Base-by-base conservation (phyloP, 2,113 vertebrate species). In the Odocoileus hemionus region DNA sequence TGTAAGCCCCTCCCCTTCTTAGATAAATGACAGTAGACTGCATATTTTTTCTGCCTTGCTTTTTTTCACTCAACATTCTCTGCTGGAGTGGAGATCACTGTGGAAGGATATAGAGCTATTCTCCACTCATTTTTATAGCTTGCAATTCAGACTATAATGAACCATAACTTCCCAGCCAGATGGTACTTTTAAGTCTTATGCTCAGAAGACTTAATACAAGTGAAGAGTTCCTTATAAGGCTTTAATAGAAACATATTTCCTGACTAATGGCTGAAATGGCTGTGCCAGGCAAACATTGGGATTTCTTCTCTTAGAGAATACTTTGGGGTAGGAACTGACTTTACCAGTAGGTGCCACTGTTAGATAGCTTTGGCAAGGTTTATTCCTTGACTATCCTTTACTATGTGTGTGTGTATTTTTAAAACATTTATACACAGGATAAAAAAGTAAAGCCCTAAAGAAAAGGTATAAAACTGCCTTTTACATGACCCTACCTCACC, bases 281-380 rank as follows among this genome's bases (percentile, higher is more conserved):
- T 76, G 25, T 95, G 67, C 54, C 43, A 67, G 95, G 61, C 83
- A 79, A 93, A 91, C 30, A n/a, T 26, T 82, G 43, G 45, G 0
- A 89, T 97, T 97, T 93, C 60, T 94, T 93, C 86, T 90, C 45
- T 58, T 95, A 88, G 36, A 33, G 55, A 76, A 91, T 64, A 52
- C 58, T 90, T 58, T 55, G 16, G 55, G 50, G 19, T 47, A 85
- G 92, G 85, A 94, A 91, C 52, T 90, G 45, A 94, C 91, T 96
- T 95, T 64, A 83, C 97, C 98, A 97, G 97, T 92, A 98, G 97
- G 94, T 97, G 97, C n/a, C 97, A 96, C 97, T 98, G 93, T 98
- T 94, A 80, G 43, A 96, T 93, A 96, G 55, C 80, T 78, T 83
- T 97, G 88, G 30, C 10, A 33, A 64, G 30, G 91, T 74, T 94